Conservation (phyloP, 2,797 vertebrate genomes). For the Crenichthys baileyi region DNA sequence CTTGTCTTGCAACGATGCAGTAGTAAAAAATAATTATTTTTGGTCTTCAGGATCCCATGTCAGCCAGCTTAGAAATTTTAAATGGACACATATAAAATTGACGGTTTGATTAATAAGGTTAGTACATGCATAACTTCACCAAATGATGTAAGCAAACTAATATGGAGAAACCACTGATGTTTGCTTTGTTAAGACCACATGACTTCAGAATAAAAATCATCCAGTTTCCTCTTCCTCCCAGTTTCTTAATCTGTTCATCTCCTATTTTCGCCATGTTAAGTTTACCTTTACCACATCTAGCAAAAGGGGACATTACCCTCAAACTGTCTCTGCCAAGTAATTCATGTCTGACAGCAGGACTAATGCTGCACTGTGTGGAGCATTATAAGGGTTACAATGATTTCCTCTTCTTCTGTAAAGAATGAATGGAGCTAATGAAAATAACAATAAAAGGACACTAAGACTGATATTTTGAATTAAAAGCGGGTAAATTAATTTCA, state of each 20-base stretch:
- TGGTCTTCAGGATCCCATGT: neutral
- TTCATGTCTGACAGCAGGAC: neutral
- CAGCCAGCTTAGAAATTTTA: slow-evolving; percentile 1
- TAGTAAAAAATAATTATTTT: neutral
- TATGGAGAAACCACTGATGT: neutral
- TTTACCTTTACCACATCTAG: neutral
- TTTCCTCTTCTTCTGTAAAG: neutral
- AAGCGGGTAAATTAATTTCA: neutral
- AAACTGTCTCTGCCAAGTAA: neutral
- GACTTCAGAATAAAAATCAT: neutral
- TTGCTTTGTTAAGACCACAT: neutral
- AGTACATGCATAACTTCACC: no score
- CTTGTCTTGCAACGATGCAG: neutral
- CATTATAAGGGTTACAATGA: neutral
- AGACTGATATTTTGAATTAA: neutral
- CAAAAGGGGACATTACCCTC: neutral
- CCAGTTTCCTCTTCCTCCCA: neutral
- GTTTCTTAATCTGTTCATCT: neutral
- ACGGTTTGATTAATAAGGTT: neutral
- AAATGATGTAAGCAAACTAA: neutral
- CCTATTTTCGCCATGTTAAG: neutral
- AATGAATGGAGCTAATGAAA: neutral
- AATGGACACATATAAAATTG: neutral
- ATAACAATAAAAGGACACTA: neutral
- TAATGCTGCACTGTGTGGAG: neutral